Evolutionary conservation across 2,797 vertebrate species (phyloP).

Genomic region (Paguma larvata): DNA sequence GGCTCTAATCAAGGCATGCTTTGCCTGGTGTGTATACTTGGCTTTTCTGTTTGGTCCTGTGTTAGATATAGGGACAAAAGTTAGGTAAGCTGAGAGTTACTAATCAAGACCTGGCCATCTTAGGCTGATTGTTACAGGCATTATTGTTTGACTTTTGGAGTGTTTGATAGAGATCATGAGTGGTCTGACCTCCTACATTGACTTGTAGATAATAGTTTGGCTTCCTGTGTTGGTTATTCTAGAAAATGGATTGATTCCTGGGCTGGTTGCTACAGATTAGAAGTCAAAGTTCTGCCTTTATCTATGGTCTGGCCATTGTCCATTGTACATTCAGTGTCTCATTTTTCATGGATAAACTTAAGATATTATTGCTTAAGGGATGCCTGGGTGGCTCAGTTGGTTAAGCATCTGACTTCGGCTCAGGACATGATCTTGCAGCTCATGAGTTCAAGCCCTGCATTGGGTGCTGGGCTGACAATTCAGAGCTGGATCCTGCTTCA

Average conservation of each 20-base stretch:
- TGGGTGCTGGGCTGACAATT: too few species aligned
- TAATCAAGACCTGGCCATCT: not conserved
- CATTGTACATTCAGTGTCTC: not conserved
- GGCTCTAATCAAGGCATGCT: not conserved
- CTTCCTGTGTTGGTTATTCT: not conserved
- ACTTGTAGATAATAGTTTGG: not conserved
- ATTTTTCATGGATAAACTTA: not conserved
- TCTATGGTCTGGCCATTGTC: not conserved
- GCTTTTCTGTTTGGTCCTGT: not conserved
- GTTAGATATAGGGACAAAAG: not conserved
- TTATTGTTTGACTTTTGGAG: not conserved
- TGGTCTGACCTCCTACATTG: not conserved
- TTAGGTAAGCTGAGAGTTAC: not conserved
- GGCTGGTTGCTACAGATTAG: not conserved
- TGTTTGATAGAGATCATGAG: not conserved
- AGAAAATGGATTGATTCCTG: not conserved
- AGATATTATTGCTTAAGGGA: not conserved
- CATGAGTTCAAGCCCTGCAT: too few species aligned
- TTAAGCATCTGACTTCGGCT: too few species aligned
- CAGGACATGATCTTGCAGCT: too few species aligned
- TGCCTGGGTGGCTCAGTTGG: too few species aligned
- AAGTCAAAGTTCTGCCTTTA: not conserved
- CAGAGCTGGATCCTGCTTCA: too few species aligned
- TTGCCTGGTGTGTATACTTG: not conserved
- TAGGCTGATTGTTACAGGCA: not conserved